Percentiles rank a stretch among this genome's conserved stretches.
These are phyloP conservation scores for Drosophila pruinosa DNA, from an alignment of 1,140 invertebrate genomes.

Conservation along the genomic window DNA sequence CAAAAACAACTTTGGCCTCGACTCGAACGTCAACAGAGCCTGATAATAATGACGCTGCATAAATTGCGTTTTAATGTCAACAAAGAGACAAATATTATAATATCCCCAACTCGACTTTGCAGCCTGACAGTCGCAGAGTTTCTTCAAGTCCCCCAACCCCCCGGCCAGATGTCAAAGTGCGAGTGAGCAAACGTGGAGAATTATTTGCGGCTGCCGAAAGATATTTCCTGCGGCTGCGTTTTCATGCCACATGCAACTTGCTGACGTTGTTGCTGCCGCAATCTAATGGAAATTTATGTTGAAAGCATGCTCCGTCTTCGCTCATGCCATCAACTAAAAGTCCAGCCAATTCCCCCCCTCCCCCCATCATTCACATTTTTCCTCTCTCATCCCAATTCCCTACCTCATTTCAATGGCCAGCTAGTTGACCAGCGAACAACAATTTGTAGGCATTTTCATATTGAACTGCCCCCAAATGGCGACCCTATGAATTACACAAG, in stretches of 20 bases:
- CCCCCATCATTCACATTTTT: slow-evolving; percentile 1
- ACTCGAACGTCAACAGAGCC: slow-evolving; percentile 50
- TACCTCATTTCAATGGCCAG: slow-evolving; percentile 5
- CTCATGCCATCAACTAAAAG: slow-evolving; percentile 39
- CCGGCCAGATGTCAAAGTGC: slow-evolving; percentile 74
- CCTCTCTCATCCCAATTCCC: slow-evolving; percentile 11
- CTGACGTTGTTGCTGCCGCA: slow-evolving; percentile 41
- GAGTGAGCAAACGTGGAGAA: slow-evolving; percentile 74
- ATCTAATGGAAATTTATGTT: slow-evolving; percentile 81
- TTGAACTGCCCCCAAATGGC: slow-evolving; percentile 62
- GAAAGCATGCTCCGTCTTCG: slow-evolving; percentile 62
- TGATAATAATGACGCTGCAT: slow-evolving; percentile 77
- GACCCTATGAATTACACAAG: slow-evolving; percentile 50
- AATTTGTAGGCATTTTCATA: slow-evolving; percentile 77
- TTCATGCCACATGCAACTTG: slow-evolving; percentile 74
- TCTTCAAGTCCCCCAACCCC: background rate
- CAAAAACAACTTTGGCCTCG: slow-evolving; percentile 11
- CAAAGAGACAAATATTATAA: slow-evolving; percentile 80
- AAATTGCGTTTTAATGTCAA: slow-evolving; percentile 81
- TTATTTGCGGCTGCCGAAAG: slow-evolving; percentile 78
- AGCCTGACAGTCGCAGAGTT: slow-evolving; percentile 1
- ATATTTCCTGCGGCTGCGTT: slow-evolving; percentile 77
- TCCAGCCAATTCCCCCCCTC: slow-evolving; percentile 1
- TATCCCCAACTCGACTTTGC: slow-evolving; percentile 38
- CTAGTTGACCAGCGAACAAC: slow-evolving; percentile 63